A percentile compares a stretch with the other conserved stretches of the same genome.
Conservation (phyloP, 2,888 invertebrate genomes). For the Lymantria monacha region DNA sequence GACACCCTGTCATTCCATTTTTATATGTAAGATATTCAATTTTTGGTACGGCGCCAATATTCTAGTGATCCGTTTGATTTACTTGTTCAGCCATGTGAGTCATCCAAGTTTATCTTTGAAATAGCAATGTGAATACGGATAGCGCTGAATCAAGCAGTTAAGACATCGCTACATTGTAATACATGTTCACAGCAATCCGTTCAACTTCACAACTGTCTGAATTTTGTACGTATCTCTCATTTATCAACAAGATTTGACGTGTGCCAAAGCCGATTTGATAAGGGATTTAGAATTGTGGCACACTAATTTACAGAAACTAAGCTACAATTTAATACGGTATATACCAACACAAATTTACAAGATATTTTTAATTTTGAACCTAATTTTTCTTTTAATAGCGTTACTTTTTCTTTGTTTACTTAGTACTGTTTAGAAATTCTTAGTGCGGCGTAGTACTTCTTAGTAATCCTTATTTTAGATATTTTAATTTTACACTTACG, state of each 20-base stretch:
- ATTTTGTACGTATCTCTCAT: background rate
- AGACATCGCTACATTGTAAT: background rate
- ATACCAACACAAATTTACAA: too few relatives aligned
- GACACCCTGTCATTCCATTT: background rate
- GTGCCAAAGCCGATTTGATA: background rate
- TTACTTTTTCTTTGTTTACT: too few relatives aligned
- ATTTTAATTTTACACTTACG: too few relatives aligned
- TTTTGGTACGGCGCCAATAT: background rate
- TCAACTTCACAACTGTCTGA: background rate
- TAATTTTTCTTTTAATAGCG: too few relatives aligned
- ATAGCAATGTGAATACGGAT: background rate
- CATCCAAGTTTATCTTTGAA: background rate
- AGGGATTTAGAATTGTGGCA: background rate
- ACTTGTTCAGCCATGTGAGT: background rate
- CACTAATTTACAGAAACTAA: too few relatives aligned
- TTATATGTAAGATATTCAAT: background rate
- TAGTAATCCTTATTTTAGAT: too few relatives aligned
- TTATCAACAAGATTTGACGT: background rate
- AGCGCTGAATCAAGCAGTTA: background rate
- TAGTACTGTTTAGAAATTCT: too few relatives aligned
- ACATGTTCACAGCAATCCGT: background rate
- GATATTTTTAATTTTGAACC: too few relatives aligned
- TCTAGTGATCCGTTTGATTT: background rate
- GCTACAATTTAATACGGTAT: too few relatives aligned
- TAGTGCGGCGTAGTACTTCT: too few relatives aligned